Conservation (phyloP, 2,888 invertebrate genomes). For the Drosophila fungiperda region DNA sequence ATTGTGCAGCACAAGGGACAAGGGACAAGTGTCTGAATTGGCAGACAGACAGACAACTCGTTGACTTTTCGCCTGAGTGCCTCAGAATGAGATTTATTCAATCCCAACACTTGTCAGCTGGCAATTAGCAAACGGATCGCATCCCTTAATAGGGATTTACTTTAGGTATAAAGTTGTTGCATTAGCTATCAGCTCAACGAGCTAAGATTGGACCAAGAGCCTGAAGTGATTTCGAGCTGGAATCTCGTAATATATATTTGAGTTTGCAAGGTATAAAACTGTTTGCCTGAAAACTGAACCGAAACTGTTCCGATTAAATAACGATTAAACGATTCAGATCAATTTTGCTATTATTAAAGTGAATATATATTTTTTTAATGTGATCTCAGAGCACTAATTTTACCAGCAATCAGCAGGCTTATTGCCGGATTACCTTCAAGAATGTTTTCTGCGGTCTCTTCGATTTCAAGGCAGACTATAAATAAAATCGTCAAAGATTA, state of each 20-base stretch:
- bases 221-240: neutral
- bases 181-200: neutral
- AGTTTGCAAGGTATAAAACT: neutral
- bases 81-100: constrained; percentile 26
- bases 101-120: constrained; percentile 10
- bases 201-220: neutral
- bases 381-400: neutral
- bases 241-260: neutral
- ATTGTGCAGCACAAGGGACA: constrained; percentile 43
- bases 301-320: neutral
- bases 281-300: neutral
- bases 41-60: constrained; percentile 45
- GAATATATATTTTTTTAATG: too few relatives aligned
- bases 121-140: constrained; percentile 9
- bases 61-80: constrained; percentile 34
- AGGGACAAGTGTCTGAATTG: constrained; percentile 36
- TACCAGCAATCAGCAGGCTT: neutral
- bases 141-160: constrained; percentile 4
- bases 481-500: neutral
- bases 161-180: neutral
- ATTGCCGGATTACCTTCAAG: neutral
- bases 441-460: neutral
- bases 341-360: too few relatives aligned
- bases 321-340: too few relatives aligned
- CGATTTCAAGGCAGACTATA: neutral